These are phyloP conservation scores for Lasioglossum baleicum DNA, from an alignment of 1,140 invertebrate genomes.

Conservation along the genomic window DNA sequence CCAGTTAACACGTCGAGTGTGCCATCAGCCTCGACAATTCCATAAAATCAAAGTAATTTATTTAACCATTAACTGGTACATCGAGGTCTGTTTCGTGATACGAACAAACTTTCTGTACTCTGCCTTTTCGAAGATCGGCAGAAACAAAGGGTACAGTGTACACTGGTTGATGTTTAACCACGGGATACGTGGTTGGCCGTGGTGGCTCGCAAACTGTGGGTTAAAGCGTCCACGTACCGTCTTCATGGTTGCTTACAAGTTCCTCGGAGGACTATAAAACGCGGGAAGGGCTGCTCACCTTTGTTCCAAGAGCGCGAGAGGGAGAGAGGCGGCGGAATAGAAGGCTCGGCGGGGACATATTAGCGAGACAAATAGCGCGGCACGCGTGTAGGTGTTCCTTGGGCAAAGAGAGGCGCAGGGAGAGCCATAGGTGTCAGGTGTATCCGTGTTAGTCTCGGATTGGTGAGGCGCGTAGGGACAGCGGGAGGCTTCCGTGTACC, in stretches of 20 bases:
- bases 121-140: no score
- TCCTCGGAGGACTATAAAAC: background rate
- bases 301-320: conserved; percentile 54
- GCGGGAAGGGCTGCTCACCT: conserved; percentile 42
- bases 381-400: conserved; percentile 43
- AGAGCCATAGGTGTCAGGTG: conserved; percentile 40
- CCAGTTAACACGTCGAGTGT: no score
- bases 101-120: no score
- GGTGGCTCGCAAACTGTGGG: no score
- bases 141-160: no score
- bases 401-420: conserved; percentile 10
- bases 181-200: no score
- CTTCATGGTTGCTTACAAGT: background rate
- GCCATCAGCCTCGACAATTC: no score
- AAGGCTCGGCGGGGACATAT: conserved; percentile 59
- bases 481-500: conserved; percentile 45
- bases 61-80: no score
- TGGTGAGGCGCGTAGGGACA: conserved; percentile 44
- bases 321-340: conserved; percentile 38
- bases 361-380: conserved; percentile 75
- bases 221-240: no score
- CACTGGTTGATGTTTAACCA: no score
- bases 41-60: no score
- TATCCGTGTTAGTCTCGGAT: conserved; percentile 44
- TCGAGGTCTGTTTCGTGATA: no score